Conservation (phyloP, 2,797 vertebrate genomes). For the Periparus ater region DNA sequence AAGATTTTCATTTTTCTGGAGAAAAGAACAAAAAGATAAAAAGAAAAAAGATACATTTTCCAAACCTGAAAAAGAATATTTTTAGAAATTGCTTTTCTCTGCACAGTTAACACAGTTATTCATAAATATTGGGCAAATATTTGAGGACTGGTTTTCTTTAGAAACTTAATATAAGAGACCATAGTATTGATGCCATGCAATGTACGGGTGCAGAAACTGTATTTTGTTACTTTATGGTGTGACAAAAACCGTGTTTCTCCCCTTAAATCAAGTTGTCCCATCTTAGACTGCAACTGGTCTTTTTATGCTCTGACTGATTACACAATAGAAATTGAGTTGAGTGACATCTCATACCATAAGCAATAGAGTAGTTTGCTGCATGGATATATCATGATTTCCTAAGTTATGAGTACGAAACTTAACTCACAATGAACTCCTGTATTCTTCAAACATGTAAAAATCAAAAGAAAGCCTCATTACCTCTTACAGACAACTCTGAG, state of each 20-base stretch:
- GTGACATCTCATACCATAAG: background rate
- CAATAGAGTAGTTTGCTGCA: background rate
- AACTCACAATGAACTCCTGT: background rate
- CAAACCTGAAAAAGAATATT: background rate
- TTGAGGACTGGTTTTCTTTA: background rate
- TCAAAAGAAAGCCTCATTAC: background rate
- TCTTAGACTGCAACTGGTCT: background rate
- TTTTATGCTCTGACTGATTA: background rate
- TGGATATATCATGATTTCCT: background rate
- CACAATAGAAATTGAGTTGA: background rate
- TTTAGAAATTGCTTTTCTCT: background rate
- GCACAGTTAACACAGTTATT: background rate
- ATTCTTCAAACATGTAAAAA: background rate
- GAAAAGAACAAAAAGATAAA: background rate
- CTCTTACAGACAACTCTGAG: background rate
- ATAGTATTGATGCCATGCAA: background rate
- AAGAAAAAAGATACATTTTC: background rate
- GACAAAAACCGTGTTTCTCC: background rate
- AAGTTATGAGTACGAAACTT: background rate
- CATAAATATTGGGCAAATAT: background rate
- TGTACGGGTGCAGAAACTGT: background rate
- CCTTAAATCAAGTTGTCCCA: background rate
- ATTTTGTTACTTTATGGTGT: background rate
- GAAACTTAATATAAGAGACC: background rate
- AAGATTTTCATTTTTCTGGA: conserved; percentile 72